phyloP scores from a whole-genome alignment of 1,140 invertebrate genomes.

The Apolygus lucorum region DNA sequence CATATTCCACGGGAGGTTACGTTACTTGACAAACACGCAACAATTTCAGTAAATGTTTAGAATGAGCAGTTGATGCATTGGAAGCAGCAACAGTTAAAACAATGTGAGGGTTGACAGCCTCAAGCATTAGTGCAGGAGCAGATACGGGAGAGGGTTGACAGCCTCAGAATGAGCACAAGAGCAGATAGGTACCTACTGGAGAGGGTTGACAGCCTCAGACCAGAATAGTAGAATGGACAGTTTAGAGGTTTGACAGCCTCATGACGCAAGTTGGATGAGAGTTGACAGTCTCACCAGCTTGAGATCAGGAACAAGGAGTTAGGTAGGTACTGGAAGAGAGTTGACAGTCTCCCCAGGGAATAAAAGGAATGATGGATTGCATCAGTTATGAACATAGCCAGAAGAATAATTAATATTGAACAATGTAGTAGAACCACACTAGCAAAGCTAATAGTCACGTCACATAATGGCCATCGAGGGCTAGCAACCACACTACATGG shows the following conservation, averaged over 20 bases:
- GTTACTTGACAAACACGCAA: neutral
- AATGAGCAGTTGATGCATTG: neutral
- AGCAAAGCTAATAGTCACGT: constrained; percentile 10
- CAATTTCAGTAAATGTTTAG: neutral
- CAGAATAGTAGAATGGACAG: neutral
- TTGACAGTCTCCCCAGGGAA: neutral
- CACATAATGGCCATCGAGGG: constrained; percentile 4
- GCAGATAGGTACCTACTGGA: neutral
- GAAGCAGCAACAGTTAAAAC: neutral
- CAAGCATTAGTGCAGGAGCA: neutral
- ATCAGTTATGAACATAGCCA: too few relatives aligned
- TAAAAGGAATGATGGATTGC: neutral
- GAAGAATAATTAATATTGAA: neutral
- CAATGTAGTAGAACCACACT: constrained; percentile 8
- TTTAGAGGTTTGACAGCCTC: neutral
- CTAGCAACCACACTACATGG: constrained; percentile 8
- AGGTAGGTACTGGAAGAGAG: neutral
- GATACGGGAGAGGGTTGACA: neutral
- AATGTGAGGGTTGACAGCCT: neutral
- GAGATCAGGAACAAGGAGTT: neutral
- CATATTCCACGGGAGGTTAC: too few relatives aligned
- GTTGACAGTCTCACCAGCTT: constrained; percentile 1
- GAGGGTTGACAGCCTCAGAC: neutral
- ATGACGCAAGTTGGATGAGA: neutral
- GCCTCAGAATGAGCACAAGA: neutral